These are phyloP conservation scores for Tigriopus japonicus DNA, from an alignment of 1,140 invertebrate genomes.

Conservation along the genomic window DNA sequence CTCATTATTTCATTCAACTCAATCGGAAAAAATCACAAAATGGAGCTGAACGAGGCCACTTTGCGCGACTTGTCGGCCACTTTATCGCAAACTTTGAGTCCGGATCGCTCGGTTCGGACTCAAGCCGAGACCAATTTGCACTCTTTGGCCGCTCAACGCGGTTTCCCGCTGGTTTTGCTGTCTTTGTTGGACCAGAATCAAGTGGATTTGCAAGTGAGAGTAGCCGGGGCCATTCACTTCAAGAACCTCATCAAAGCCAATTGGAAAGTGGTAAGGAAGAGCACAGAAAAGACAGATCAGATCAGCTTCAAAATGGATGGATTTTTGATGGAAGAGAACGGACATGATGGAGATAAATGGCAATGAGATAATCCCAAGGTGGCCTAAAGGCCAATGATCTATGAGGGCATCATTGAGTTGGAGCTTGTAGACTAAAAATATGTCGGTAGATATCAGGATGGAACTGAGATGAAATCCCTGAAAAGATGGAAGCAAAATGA, in stretches of 20 bases:
- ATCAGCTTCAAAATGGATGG: not conserved
- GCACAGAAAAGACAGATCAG: not conserved
- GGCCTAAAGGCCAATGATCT: too few relatives aligned
- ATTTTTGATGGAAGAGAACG: too few relatives aligned
- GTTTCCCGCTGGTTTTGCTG: slow-evolving; percentile 69
- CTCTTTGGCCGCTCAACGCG: slow-evolving; percentile 69
- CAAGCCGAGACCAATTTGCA: slow-evolving; percentile 81
- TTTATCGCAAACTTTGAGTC: slow-evolving; percentile 69
- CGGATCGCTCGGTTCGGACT: slow-evolving; percentile 39
- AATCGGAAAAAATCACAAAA: too few relatives aligned
- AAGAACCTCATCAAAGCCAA: slow-evolving; percentile 93
- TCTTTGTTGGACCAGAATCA: slow-evolving; percentile 50
- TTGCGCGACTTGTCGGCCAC: slow-evolving; percentile 56
- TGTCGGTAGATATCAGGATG: too few relatives aligned
- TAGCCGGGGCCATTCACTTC: slow-evolving; percentile 75
- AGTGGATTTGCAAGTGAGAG: slow-evolving; percentile 43
- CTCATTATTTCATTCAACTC: too few relatives aligned
- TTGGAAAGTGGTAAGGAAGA: slow-evolving; percentile 52
- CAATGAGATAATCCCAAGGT: too few relatives aligned
- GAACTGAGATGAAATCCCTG: too few relatives aligned
- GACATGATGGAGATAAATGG: too few relatives aligned
- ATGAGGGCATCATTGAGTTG: too few relatives aligned
- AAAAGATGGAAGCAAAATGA: too few relatives aligned
- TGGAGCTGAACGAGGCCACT: slow-evolving; percentile 67
- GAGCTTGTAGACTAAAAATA: too few relatives aligned